Percentiles rank a stretch among this genome's conserved stretches.
phyloP scores from a whole-genome alignment of 2,888 invertebrate species.

The Euproctis similis region DNA sequence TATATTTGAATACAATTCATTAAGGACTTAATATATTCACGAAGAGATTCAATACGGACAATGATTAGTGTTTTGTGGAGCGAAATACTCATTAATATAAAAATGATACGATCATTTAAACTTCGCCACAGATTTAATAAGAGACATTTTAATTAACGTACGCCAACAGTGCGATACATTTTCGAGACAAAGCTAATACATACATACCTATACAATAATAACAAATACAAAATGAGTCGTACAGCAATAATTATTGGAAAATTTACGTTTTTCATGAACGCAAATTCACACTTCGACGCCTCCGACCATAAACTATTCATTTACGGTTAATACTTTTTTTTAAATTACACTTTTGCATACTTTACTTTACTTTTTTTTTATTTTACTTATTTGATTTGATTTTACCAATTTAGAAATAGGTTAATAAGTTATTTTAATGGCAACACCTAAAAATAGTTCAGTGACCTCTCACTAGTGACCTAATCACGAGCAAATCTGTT shows the following conservation, averaged over 20 bases:
- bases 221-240: constrained; percentile 27
- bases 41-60: too few species aligned
- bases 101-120: constrained; percentile 66
- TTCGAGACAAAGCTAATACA: constrained; percentile 41
- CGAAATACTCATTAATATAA: constrained; percentile 65
- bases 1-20: too few species aligned
- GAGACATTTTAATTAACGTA: constrained; percentile 67
- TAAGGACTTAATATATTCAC: too few species aligned
- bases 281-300: constrained; percentile 37
- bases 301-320: too few species aligned
- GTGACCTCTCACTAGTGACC: constrained; percentile 40
- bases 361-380: too few species aligned
- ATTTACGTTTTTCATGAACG: constrained; percentile 35
- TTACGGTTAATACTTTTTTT: too few species aligned
- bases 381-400: too few species aligned
- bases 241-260: constrained; percentile 39
- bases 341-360: too few species aligned
- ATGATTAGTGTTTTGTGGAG: constrained; percentile 29
- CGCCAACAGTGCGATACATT: constrained; percentile 41
- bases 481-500: constrained; percentile 40
- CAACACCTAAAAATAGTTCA: constrained; percentile 29
- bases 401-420: constrained; percentile 23
- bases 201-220: too few species aligned
- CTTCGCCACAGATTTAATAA: constrained; percentile 49
- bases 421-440: constrained; percentile 36